Percentiles rank a stretch among this genome's conserved stretches.
Evolutionary conservation across 2,888 invertebrate genomes (phyloP).

Genomic region (Dexiosoma caninum): DNA sequence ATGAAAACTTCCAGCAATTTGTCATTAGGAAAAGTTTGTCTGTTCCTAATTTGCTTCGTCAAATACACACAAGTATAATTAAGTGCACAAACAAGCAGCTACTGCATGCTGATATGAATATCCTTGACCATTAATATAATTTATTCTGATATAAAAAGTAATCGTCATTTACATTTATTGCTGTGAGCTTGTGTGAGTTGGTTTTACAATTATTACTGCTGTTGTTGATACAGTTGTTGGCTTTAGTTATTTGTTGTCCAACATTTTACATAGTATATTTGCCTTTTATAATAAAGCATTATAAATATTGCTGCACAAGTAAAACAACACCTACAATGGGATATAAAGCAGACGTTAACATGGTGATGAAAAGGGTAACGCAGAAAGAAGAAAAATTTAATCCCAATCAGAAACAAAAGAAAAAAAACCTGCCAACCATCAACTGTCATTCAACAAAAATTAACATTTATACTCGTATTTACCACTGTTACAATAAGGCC

Average conservation of each 20-base stretch:
- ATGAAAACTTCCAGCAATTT: no score
- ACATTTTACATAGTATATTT: slow-evolving; percentile 38
- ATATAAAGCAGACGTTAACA: neutral
- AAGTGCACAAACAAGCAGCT: neutral
- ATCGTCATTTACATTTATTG: neutral
- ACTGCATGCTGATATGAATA: neutral
- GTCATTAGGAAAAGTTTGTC: neutral
- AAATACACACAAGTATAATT: neutral
- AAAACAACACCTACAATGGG: slow-evolving; percentile 1
- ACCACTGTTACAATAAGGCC: slow-evolving; percentile 1
- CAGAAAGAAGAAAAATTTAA: slow-evolving; percentile 17
- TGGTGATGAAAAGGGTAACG: neutral
- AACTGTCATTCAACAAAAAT: slow-evolving; percentile 36
- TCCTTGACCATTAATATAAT: slow-evolving; percentile 5
- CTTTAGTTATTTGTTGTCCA: neutral
- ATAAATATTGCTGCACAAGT: neutral
- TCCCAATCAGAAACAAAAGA: slow-evolving; percentile 12
- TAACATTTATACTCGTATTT: neutral
- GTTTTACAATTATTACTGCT: neutral
- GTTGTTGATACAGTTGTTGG: neutral
- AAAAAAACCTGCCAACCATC: slow-evolving; percentile 28
- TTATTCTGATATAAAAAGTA: slow-evolving; percentile 12
- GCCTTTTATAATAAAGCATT: slow-evolving; percentile 27
- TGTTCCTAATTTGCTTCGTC: neutral
- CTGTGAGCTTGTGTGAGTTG: neutral